Base-by-base conservation (phyloP, 2,888 invertebrate species). In the Apotomis capreana region DNA sequence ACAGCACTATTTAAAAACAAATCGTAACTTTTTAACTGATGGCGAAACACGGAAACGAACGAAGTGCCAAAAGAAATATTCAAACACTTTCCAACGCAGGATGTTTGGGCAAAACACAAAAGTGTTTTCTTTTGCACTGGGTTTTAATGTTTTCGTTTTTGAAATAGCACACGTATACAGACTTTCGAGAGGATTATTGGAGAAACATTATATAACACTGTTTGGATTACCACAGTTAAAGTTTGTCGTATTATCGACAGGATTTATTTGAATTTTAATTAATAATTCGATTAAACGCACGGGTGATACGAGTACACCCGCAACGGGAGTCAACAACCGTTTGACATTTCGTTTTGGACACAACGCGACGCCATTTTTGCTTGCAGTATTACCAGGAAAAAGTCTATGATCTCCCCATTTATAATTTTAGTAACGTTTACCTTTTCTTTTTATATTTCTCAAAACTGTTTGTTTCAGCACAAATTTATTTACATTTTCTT, bases 251-350 rank as follows among this genome's bases (percentile, higher is more conserved):
- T 59, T 51, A 37, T 54, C 5, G 51, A 54, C 37, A 58, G 36
- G 46, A 63, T 72, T 58, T 59, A 12, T 46, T 54, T 49, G 5
- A 68, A 15, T 68, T 68, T 62, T 62, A 51, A 60, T 71, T 55
- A 46, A 26, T 46, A 63, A 58, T 63, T 44, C n/a, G 26, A 60
- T 68, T 13, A 61, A 46, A 46, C 13, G 44, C 57, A 57, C 57
- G 51, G 12, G 52, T 51, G 63, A 69, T 69, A 68, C 67, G 69
- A 70, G 58, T 64, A 54, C 69, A 83, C 79, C 80, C 81, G 59
- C 78, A 80, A 80, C 81, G 55, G 62, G 55, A 90, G 91, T 91
- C 91, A 91, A 91, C 89, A 91, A 90, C 90, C 91, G 90, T 85
- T 90, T 91, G 91, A 91, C 91, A 87, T 83, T 61, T 79, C 76